phyloP scores from a whole-genome alignment of 2,113 vertebrate species.

The Cricetomys ansorgei region DNA sequence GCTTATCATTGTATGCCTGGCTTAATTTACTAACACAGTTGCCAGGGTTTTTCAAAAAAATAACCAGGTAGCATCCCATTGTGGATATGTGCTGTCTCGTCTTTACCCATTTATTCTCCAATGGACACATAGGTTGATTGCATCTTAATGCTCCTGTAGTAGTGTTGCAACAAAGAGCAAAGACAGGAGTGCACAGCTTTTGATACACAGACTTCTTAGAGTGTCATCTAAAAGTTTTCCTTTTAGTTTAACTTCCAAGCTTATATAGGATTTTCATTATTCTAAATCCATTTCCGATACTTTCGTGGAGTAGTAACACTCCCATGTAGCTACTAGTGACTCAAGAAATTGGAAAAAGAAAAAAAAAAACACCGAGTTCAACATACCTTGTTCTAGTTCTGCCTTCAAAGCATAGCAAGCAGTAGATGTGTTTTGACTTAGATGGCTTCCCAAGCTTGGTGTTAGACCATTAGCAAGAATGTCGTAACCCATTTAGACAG shows the following conservation, averaged over 20 bases:
- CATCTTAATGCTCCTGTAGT: not conserved
- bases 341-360: slow-evolving; percentile 34
- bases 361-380: not conserved
- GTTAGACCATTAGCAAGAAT: slow-evolving; percentile 38
- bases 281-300: not conserved
- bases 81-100: not conserved
- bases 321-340: not conserved
- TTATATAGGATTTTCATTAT: not conserved
- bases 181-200: not conserved
- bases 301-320: not conserved
- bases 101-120: not conserved
- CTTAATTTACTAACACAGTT: not conserved
- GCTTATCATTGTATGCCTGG: not conserved
- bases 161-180: not conserved
- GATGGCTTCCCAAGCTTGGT: not conserved
- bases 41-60: not conserved
- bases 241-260: not conserved
- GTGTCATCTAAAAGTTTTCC: not conserved
- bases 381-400: not conserved
- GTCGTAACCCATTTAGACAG: slow-evolving; percentile 13
- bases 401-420: not conserved
- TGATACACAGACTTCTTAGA: not conserved
- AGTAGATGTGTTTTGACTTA: slow-evolving; percentile 27
- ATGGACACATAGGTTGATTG: not conserved
- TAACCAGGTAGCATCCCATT: not conserved